These are phyloP conservation scores for Cheirogaleus medius DNA, from an alignment of 2,113 vertebrate species.

Conservation along the genomic window DNA sequence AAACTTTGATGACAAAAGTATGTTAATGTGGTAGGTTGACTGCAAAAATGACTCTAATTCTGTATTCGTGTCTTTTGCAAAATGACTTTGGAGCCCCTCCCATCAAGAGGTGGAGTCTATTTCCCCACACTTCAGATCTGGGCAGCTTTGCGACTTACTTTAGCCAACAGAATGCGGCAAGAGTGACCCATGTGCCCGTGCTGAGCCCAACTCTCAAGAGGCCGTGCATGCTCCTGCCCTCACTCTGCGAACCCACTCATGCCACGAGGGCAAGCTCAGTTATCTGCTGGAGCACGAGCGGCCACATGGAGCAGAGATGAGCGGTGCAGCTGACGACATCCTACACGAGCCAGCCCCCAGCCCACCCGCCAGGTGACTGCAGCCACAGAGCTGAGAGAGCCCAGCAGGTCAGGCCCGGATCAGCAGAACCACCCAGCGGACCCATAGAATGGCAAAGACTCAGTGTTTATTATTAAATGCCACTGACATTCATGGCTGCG, in stretches of 20 bases:
- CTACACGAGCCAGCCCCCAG: not conserved
- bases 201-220: not conserved
- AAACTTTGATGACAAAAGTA: not conserved
- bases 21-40: not conserved
- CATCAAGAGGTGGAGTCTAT: not conserved
- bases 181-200: rapidly evolving
- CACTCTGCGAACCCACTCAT: not conserved
- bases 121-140: not conserved
- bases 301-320: not conserved
- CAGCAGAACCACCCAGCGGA: not conserved
- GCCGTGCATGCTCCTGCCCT: not conserved
- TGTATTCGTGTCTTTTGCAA: not conserved
- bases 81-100: not conserved
- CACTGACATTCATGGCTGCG: not conserved
- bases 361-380: not conserved
- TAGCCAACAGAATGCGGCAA: not conserved
- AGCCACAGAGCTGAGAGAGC: not conserved
- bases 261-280: not conserved
- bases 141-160: not conserved
- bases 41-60: not conserved
- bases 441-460: not conserved
- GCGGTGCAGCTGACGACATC: rapidly evolving
- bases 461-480: not conserved
- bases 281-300: not conserved
- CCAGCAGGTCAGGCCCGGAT: not conserved